Evolutionary conservation across 2,113 vertebrate genomes (phyloP).

Genomic region (Poeciliopsis retropinna): DNA sequence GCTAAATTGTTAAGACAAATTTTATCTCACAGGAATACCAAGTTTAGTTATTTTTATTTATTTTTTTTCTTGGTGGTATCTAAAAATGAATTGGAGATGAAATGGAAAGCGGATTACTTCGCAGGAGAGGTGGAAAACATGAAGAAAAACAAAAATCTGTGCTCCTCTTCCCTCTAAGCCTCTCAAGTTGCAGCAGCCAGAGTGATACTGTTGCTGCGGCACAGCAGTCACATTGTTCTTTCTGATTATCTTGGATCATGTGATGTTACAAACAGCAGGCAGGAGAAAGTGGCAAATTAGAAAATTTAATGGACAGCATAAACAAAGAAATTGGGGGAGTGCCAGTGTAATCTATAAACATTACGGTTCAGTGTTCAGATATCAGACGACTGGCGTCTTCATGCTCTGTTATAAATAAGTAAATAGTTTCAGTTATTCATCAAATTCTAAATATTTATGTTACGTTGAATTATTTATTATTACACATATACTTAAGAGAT

Average conservation of each 20-base stretch:
- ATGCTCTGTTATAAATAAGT: not conserved
- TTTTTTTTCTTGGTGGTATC: conserved; percentile 33
- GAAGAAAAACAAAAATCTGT: conserved; percentile 61
- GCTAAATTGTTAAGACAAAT: not conserved
- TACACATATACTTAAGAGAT: conserved; percentile 21
- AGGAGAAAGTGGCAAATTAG: conserved; percentile 48
- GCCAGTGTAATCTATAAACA: conserved; percentile 32
- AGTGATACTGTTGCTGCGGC: conserved; percentile 70
- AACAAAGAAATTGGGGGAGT: conserved; percentile 25
- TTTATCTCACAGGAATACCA: too few relatives aligned
- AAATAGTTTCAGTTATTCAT: conserved; percentile 5
- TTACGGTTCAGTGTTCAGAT: conserved; percentile 2
- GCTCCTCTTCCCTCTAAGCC: conserved; percentile 71
- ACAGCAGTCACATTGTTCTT: conserved; percentile 64
- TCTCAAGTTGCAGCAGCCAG: conserved; percentile 51
- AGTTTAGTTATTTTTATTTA: not conserved
- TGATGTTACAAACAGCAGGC: conserved; percentile 50
- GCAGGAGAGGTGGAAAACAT: conserved; percentile 54
- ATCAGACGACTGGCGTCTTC: not conserved
- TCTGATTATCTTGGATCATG: conserved; percentile 65
- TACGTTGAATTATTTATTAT: conserved; percentile 23
- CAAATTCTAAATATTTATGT: conserved; percentile 23
- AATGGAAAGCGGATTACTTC: conserved; percentile 48
- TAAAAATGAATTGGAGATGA: conserved; percentile 57
- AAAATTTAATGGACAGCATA: conserved; percentile 55